These are phyloP conservation scores for Pedicia rivosa DNA, from an alignment of 2,888 invertebrate species.

Conservation along the genomic window DNA sequence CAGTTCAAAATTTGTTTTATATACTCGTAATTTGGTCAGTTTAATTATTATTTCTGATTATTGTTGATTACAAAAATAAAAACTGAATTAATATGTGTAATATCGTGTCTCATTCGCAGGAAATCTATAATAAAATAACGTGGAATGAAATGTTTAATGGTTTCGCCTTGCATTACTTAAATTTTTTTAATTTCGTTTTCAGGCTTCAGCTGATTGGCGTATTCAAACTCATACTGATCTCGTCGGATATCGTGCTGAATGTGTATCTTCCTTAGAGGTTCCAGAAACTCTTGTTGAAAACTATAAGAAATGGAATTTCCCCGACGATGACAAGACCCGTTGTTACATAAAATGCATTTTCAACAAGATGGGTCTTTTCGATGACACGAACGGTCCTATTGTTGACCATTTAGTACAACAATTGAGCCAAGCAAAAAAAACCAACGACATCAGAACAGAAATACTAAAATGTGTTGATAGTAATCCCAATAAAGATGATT, in stretches of 20 bases:
- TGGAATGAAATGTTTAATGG: no score
- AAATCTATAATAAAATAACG: no score
- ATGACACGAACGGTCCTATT: constrained; percentile 25
- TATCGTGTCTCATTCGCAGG: no score
- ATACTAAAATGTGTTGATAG: constrained; percentile 28
- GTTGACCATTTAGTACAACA: constrained; percentile 26
- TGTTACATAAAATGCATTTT: constrained; percentile 30
- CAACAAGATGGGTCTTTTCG: constrained; percentile 28
- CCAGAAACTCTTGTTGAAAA: constrained; percentile 24
- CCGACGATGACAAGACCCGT: constrained; percentile 28
- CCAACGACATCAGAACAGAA: constrained; percentile 17
- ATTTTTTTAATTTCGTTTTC: no score
- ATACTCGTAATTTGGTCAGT: no score
- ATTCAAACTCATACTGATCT: no score
- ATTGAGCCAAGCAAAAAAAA: constrained; percentile 19
- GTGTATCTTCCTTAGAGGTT: constrained; percentile 23
- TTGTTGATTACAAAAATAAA: no score
- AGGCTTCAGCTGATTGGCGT: no score
- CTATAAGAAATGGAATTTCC: constrained; percentile 28
- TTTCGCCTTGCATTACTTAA: no score
- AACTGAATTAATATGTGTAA: no score
- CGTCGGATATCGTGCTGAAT: constrained; percentile 26
- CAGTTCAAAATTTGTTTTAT: no score
- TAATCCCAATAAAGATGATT: constrained; percentile 24
- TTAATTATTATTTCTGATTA: no score